A percentile compares a stretch with the other conserved stretches of the same genome.
phyloP scores from a whole-genome alignment of 35 echinoderm and acorn worm genomes.

The Stichopus chloronotus region DNA sequence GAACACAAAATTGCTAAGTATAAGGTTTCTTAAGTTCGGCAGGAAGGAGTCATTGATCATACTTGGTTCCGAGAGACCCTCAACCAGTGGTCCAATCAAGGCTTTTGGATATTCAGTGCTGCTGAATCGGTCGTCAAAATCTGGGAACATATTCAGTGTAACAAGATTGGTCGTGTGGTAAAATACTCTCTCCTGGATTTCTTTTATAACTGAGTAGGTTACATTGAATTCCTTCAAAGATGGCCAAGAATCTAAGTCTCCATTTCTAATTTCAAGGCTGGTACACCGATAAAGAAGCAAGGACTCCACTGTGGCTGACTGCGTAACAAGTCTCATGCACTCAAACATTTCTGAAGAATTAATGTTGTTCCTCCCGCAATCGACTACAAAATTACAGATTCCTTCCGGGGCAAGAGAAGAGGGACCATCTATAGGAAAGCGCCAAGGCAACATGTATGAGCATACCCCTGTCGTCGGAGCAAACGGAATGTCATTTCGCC shows the following conservation, averaged over 20 bases:
- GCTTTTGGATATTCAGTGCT: conserved; percentile 16
- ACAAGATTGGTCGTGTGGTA: conserved; percentile 4
- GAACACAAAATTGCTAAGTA: neutral
- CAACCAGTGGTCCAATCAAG: neutral
- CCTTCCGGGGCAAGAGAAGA: conserved; percentile 6
- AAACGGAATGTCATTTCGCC: conserved; percentile 12
- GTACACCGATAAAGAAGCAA: neutral
- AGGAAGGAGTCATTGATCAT: neutral
- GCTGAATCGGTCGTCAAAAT: neutral
- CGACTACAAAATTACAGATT: neutral
- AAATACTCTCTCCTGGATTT: conserved; percentile 12
- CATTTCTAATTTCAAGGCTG: neutral
- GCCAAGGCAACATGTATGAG: neutral
- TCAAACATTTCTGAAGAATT: conserved; percentile 23
- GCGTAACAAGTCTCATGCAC: neutral
- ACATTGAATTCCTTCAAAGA: conserved; percentile 13
- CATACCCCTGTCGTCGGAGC: neutral
- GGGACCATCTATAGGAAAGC: neutral
- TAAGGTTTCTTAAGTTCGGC: conserved; percentile 23
- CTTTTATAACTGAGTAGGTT: neutral
- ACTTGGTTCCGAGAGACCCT: neutral
- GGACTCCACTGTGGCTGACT: neutral
- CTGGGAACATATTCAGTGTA: neutral
- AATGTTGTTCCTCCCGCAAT: neutral
- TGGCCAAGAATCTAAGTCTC: neutral